Conservation (phyloP, 2,113 vertebrate species). For the Petromus typicus region DNA sequence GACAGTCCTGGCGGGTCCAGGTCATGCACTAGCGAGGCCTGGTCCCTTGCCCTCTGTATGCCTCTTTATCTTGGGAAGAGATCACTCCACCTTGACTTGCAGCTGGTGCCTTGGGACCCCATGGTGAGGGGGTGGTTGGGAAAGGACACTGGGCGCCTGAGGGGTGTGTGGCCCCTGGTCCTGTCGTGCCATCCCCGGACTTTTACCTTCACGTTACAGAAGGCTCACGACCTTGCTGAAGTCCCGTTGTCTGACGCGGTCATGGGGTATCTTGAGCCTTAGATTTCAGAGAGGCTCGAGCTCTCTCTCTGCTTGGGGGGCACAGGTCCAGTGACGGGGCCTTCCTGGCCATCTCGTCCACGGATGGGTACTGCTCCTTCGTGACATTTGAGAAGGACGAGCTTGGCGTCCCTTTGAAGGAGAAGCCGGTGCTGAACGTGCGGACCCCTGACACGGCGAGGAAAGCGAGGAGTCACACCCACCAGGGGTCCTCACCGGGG, state of each 20-base stretch:
- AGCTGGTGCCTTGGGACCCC: neutral
- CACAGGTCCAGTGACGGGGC: conserved; percentile 95
- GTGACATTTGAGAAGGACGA: conserved; percentile 94
- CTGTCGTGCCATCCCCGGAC: rapidly evolving
- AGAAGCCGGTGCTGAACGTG: conserved; percentile 90
- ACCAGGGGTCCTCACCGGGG: conserved; percentile 79
- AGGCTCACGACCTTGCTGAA: neutral
- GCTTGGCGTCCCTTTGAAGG: conserved; percentile 93
- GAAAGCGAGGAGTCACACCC: conserved; percentile 89
- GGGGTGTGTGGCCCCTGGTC: rapidly evolving
- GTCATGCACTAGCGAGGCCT: no score
- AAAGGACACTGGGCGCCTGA: rapidly evolving
- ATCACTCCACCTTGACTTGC: neutral
- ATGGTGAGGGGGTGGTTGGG: rapidly evolving
- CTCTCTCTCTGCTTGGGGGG: conserved; percentile 13
- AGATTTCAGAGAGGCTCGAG: neutral
- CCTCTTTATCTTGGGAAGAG: neutral
- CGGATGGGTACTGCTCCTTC: conserved; percentile 98
- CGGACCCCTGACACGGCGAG: conserved; percentile 87
- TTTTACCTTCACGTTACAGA: neutral
- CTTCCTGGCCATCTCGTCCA: conserved; percentile 97
- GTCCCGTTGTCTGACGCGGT: neutral
- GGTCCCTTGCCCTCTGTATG: rapidly evolving
- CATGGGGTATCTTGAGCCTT: rapidly evolving
- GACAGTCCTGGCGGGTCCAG: no score